Base-by-base conservation (phyloP, 1,140 invertebrate genomes). In the Zaprionus inermis region DNA sequence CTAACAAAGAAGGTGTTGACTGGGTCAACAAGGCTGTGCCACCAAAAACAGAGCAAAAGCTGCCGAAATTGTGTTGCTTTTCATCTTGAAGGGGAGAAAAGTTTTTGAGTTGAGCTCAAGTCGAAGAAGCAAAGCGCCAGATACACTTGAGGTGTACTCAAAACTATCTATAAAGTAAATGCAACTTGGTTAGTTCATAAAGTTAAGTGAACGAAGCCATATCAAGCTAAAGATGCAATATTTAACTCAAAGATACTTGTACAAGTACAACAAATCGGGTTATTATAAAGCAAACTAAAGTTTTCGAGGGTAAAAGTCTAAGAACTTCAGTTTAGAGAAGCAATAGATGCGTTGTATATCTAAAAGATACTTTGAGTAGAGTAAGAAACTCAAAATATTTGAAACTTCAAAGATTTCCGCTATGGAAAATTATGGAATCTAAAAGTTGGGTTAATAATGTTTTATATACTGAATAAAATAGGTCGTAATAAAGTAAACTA, bases 1-100 rank as follows among this genome's bases (percentile, higher is more conserved):
- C 72, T 71, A 46, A 64, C 44, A 55, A 36, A 46, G 36, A 32
- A 58, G 24, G 34, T 58, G 54, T 58, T 66, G 61, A 72, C 22
- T 58, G 46, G 65, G 55, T 67, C 65, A 67, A 58, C 55, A 66
- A 18, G 32, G 4, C 18, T 44, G 38, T 34, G 32, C n/a, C n/a
- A 14, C 22, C n/a, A 38, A 34, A 54, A 30, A 49, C 58, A 54
- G 38, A 12, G 54, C 9, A 30, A 64, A 54, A 58, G 14, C 11
- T 32, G 24, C 44, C 28, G 44, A 49, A 49, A 49, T 49, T 49
- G 18, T 49, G 38, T 44, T 44, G 36, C 12, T 36, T 36, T 36
- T 36, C 34, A 11, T 36, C n/a, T n/a, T n/a, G 5, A 28, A 28
- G 12, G 36, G 12, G 12, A 38, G 38, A 44, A 44, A 44, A 44